These are phyloP conservation scores for Melanotaenia duboulayi DNA, from an alignment of 2,113 vertebrate species.

Conservation along the genomic window DNA sequence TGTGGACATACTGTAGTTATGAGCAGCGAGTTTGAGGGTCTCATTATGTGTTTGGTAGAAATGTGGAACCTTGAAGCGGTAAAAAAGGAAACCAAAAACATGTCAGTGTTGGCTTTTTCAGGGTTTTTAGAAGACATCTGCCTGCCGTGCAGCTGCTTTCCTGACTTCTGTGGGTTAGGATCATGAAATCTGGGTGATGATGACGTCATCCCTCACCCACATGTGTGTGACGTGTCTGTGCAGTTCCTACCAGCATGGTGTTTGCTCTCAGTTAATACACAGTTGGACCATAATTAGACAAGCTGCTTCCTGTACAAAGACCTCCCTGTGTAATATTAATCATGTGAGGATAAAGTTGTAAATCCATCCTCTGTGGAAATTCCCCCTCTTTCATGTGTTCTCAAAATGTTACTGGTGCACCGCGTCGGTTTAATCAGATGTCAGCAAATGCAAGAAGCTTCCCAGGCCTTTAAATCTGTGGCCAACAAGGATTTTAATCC, in stretches of 20 bases:
- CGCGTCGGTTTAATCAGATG: constrained; percentile 50
- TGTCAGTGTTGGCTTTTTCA: constrained; percentile 14
- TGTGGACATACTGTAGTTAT: constrained; percentile 59
- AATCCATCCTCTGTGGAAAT: constrained; percentile 80
- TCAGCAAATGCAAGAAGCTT: constrained; percentile 34
- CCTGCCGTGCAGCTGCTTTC: constrained; percentile 58
- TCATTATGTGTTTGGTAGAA: constrained; percentile 39
- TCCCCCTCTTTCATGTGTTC: constrained; percentile 72
- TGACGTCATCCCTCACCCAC: constrained; percentile 88
- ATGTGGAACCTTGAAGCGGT: constrained; percentile 58
- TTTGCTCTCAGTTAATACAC: constrained; percentile 81
- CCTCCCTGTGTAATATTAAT: constrained; percentile 82
- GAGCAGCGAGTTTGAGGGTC: constrained; percentile 57
- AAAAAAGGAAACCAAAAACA: not conserved
- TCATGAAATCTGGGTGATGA: constrained; percentile 83
- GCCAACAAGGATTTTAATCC: constrained; percentile 36
- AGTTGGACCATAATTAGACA: constrained; percentile 81
- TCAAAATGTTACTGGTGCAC: constrained; percentile 40
- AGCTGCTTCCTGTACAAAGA: constrained; percentile 83
- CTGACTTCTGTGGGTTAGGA: constrained; percentile 82
- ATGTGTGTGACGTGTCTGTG: constrained; percentile 69
- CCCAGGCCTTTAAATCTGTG: constrained; percentile 22
- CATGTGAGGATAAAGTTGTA: constrained; percentile 82
- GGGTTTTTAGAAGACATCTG: constrained; percentile 4
- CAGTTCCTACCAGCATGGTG: constrained; percentile 69